Evolutionary conservation across 2,113 vertebrate genomes (phyloP), one percentile per base, ranked within the genome.

Genomic region (Burhinus bistriatus): DNA sequence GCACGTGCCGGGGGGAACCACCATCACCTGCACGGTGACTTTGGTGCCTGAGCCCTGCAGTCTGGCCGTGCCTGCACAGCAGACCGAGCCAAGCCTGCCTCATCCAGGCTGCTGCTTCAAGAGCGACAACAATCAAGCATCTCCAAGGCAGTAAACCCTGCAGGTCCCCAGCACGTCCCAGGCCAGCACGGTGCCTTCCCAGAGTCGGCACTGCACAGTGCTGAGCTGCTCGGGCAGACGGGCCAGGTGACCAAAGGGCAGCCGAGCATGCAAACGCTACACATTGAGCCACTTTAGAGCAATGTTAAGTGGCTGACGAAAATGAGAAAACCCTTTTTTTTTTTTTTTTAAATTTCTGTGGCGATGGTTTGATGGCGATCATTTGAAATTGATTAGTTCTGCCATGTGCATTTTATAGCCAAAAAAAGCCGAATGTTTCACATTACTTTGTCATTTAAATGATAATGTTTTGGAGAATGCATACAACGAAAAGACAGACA

Each of bases 351-450:
- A 5, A 89, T 66, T 93, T 84, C 75, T 68, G 52, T 86, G 51
- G 58, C 90, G 86, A 64, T 30, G 85, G 49, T 72, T 91, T 95
- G 82, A 87, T 76, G 85, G 68, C 6, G 3, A 95, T 80, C 62
- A 30, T 92, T 92, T 91, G 70, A 85, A 93, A 96, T 92, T 76
- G 86, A 92, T 95, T 92, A 92, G 95, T 92, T 95, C 96, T 90
- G 86, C 93, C 75, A 65, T 22, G 29, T 88, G 89, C 51, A 44
- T 72, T 95, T 95, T 90, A 95, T 40, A 78, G 79, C 79, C 89
- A 58, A 59, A 90, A 86, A 86, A 79, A 47, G 75, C 62, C 71
- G 58, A 80, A 90, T n/a, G 88, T 75, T 83, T 86, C 80, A 69
- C 84, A 90, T 92, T 90, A 88, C 68, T 40, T 66, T 51, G 83